Evolutionary conservation across 2,113 vertebrate genomes (phyloP), one percentile per base, ranked within the genome.

Genomic region (Vicugna pacos): DNA sequence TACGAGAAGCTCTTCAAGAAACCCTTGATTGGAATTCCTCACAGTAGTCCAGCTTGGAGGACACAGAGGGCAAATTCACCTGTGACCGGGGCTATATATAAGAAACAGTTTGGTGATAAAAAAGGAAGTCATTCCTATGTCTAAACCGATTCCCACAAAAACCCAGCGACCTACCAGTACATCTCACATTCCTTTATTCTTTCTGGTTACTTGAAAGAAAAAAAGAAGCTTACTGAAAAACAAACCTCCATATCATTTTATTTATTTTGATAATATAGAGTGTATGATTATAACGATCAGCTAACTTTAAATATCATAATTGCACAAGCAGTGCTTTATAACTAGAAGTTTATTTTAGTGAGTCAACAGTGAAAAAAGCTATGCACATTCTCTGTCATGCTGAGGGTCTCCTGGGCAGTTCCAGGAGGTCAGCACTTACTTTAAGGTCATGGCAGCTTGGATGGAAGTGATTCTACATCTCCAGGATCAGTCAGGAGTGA

Each of bases 11-110:
- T 91, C 60, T 93, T 97, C 75, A 93, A 86, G 95, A 97, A 96
- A 76, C 54, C 9, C 73, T 96, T 97, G 79, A 97, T 97, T 96
- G 96, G 94, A 89, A 97, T 95, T 96, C 73, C 26, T 97, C 93
- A 89, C 94, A 94, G 93, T 35, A 87, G 77, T 89, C 72, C 30
- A 75, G 56, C 52, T 73, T 80, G 52, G 89, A 96, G 89, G 93
- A 81, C 94, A 96, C 8, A 58, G 62, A 97, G 91, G 93, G 89
- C 77, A 96, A 91, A 89, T 88, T 79, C 82, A 62, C 7, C 91
- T 89, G 91, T 93, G 84, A 93, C 72, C 88, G 30, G 30, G 62
- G 50, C 73, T 91, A 5, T 19, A 46, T 77, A 75, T 79, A 60
- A 88, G 48, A 85, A 76, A 91, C 88, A 84, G 32, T 48, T 81